Conservation (phyloP, 53 echinoderm and acorn worm species). For the Echinarachnius parma region DNA sequence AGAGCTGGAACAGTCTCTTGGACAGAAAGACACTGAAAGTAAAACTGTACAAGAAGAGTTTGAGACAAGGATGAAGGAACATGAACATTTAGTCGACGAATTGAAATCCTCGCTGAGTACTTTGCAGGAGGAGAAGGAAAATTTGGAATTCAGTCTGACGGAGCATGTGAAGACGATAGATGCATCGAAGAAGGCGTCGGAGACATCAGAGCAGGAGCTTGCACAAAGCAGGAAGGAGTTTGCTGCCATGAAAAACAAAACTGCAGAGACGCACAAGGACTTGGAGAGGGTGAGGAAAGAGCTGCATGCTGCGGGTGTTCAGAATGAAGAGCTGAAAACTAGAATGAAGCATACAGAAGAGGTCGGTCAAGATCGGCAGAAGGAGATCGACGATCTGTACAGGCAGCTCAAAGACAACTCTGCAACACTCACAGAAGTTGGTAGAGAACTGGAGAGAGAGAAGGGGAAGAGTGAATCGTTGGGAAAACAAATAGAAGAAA, state of each 20-base stretch:
- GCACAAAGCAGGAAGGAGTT: conserved; percentile 22
- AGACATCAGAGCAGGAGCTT: conserved; percentile 34
- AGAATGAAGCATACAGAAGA: conserved; percentile 33
- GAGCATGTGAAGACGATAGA: conserved; percentile 18
- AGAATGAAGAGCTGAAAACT: conserved; percentile 24
- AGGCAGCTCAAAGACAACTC: conserved; percentile 17
- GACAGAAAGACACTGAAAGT: conserved; percentile 11
- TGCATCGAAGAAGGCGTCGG: conserved; percentile 8
- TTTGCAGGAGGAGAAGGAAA: conserved; percentile 30
- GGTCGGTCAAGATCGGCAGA: conserved; percentile 36
- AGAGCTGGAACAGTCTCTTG: conserved; percentile 36
- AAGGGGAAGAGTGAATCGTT: conserved; percentile 13
- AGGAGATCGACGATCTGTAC: conserved; percentile 38
- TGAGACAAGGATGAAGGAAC: conserved; percentile 1
- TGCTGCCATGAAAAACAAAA: conserved; percentile 8
- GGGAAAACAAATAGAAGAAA: conserved; percentile 15
- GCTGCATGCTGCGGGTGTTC: conserved; percentile 40
- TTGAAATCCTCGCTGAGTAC: conserved; percentile 6
- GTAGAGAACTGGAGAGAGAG: conserved; percentile 3
- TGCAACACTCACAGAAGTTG: conserved; percentile 4
- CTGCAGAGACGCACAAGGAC: conserved; percentile 25
- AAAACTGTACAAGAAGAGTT: conserved; percentile 11
- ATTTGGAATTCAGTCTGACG: conserved; percentile 31
- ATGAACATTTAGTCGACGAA: conserved; percentile 18
- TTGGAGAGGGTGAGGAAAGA: conserved; percentile 50